These are phyloP conservation scores for Samia ricini DNA, from an alignment of 1,140 invertebrate species.

Conservation along the genomic window DNA sequence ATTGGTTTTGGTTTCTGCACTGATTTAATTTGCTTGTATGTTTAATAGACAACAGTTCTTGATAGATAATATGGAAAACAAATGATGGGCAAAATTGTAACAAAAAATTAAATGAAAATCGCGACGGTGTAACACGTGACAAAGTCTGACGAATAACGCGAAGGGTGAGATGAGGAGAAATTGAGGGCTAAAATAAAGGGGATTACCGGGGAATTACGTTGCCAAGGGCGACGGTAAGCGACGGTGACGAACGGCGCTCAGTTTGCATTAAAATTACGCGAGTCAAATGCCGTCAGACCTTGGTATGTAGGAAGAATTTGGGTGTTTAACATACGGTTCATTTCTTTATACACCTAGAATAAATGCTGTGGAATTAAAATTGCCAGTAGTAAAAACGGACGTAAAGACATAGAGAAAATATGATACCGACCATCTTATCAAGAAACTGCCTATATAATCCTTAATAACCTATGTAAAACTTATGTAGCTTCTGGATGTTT, in stretches of 20 bases:
- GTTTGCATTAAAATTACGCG: conserved; percentile 36
- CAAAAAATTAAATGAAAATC: conserved; percentile 6
- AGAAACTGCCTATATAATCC: no score
- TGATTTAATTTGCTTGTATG: no score
- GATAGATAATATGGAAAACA: no score
- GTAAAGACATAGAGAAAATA: no score
- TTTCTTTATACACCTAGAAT: background rate
- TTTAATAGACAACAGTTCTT: no score
- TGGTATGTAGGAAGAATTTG: background rate
- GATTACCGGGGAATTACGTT: conserved; percentile 57
- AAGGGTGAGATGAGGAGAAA: conserved; percentile 33
- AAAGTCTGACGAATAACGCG: conserved; percentile 36
- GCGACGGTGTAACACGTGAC: conserved; percentile 35
- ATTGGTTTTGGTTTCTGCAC: no score
- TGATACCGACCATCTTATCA: no score
- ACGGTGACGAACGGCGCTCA: conserved; percentile 26
- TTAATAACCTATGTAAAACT: no score
- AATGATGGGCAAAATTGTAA: no score
- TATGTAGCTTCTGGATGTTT: no score
- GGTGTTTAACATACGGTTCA: background rate
- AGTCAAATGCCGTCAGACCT: background rate
- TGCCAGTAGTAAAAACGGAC: no score
- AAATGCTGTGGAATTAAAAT: no score
- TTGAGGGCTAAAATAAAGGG: conserved; percentile 47
- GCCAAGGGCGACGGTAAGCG: conserved; percentile 35